Evolutionary conservation across 2,888 invertebrate genomes (phyloP), one percentile per base, ranked within the genome.

Genomic region (Platerodrilus igneus): DNA sequence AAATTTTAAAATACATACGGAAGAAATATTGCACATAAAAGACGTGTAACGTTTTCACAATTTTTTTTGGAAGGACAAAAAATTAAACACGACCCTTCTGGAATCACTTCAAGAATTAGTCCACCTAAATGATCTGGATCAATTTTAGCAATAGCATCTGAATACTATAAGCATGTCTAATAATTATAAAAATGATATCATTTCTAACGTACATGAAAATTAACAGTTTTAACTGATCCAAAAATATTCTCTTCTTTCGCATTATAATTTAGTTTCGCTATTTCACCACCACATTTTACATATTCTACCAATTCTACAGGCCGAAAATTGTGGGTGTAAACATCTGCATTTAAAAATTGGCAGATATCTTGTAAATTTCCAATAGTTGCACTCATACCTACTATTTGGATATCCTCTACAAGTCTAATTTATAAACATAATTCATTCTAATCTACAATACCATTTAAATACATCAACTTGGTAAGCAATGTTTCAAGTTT

Each of bases 321-420:
- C 23, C 96, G 76, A 69, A 96, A 97, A 60, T 92, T 78, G 39
- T 83, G 79, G 8, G 81, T 77, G 64, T 85, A 96, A 8, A 88
- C 72, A 32, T 87, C 83, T 0, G 94, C 86, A 35, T 81, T 75
- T 2, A 99, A 71, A 67, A 94, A 97, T 35, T 65, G 58, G 1
- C 85, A 80, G 25, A 99, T 53, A 59, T 95, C 90, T 0, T 76
- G 64, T 35, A 95, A 71, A 69, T 97, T 96, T 40, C 90, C 93
- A 53, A 97, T 86, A 0, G 97, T 97, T 0, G 97, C 97, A 67
- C 93, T 94, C 94, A 97, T 96, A 13, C 93, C 95, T 10, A 97
- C 78, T 40, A 97, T 83, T 64, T 94, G 94, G 42, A 89, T 82
- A 37, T 70, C 69, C 25, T 72, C 80, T 80, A 56, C 14, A 67